A percentile compares a stretch with the other conserved stretches of the same genome.
These are phyloP conservation scores for Chondrilla cf. caribensis DNA, from an alignment of 37 sponge, comb jelly and placozoan genomes.

Conservation along the genomic window DNA sequence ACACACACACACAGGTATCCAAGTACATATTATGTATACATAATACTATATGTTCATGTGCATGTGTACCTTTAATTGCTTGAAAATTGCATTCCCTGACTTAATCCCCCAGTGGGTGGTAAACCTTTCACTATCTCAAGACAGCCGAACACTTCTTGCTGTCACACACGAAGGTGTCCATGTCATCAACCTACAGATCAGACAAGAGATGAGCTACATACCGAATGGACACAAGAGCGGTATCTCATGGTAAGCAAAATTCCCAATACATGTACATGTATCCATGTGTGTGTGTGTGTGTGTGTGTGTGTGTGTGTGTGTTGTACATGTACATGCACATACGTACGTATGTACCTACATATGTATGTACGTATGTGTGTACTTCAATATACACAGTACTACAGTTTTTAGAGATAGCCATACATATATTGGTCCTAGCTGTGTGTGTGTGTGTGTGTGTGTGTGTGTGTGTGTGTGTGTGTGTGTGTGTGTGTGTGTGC, in stretches of 20 bases:
- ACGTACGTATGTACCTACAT: background rate
- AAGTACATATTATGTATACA: background rate
- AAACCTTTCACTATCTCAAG: background rate
- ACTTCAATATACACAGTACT: background rate
- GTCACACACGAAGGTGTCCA: constrained; percentile 23
- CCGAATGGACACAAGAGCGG: constrained; percentile 13
- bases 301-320: background rate
- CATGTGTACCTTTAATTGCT: too few relatives aligned
- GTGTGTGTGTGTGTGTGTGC: background rate
- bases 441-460: background rate
- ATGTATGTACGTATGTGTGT: background rate
- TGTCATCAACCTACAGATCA: background rate
- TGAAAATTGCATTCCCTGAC: too few relatives aligned
- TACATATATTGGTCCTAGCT: too few relatives aligned
- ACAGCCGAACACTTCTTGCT: background rate
- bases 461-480: background rate
- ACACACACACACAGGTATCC: background rate
- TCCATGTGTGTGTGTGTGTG: background rate
- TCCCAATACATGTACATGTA: background rate
- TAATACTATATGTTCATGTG: too few relatives aligned
- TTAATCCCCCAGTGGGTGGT: constrained; percentile 29
- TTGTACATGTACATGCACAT: too few relatives aligned
- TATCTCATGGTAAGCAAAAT: background rate
- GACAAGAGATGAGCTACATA: background rate
- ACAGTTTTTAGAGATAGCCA: too few relatives aligned